Percentiles rank a stretch among this genome's conserved stretches.
Evolutionary conservation across 2,113 vertebrate genomes (phyloP).

Genomic region (Hiodon tergisus): DNA sequence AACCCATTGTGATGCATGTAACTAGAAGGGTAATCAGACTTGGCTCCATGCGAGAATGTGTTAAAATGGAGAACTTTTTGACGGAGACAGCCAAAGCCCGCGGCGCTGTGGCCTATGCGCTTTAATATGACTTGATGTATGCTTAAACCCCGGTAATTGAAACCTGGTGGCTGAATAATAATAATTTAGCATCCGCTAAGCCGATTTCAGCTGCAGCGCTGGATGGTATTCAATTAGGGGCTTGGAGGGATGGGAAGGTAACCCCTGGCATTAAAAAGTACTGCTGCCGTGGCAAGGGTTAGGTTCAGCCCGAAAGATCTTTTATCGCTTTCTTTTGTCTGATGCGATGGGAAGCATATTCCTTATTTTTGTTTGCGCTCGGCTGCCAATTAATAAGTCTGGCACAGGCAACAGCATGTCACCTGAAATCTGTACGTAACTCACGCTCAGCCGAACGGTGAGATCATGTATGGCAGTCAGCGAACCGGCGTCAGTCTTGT

Average conservation of each 20-base stretch:
- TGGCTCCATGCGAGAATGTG: slow-evolving; percentile 50
- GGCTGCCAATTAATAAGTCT: not conserved
- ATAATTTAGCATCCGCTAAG: slow-evolving; percentile 38
- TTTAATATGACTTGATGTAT: slow-evolving; percentile 63
- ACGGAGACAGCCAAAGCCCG: slow-evolving; percentile 49
- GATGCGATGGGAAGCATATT: slow-evolving; percentile 12
- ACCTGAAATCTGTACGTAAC: not conserved
- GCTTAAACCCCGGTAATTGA: slow-evolving; percentile 59
- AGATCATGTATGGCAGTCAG: too few species aligned
- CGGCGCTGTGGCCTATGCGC: slow-evolving; percentile 47
- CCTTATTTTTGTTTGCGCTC: not conserved
- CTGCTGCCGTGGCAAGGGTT: not conserved
- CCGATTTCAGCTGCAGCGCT: slow-evolving; percentile 34
- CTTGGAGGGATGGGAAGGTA: slow-evolving; percentile 28
- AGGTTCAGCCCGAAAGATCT: not conserved
- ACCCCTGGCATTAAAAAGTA: slow-evolving; percentile 22
- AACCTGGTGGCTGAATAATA: slow-evolving; percentile 59
- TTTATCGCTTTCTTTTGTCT: slow-evolving; percentile 14
- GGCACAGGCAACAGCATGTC: not conserved
- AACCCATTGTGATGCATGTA: slow-evolving; percentile 43
- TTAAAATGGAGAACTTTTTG: slow-evolving; percentile 58
- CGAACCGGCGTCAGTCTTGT: too few species aligned
- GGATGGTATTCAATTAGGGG: slow-evolving; percentile 40
- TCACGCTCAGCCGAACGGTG: too few species aligned
- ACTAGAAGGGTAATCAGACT: slow-evolving; percentile 54